Evolutionary conservation across 2,888 invertebrate species (phyloP), one percentile per base, ranked within the genome.

Genomic region (Andrena dorsata): DNA sequence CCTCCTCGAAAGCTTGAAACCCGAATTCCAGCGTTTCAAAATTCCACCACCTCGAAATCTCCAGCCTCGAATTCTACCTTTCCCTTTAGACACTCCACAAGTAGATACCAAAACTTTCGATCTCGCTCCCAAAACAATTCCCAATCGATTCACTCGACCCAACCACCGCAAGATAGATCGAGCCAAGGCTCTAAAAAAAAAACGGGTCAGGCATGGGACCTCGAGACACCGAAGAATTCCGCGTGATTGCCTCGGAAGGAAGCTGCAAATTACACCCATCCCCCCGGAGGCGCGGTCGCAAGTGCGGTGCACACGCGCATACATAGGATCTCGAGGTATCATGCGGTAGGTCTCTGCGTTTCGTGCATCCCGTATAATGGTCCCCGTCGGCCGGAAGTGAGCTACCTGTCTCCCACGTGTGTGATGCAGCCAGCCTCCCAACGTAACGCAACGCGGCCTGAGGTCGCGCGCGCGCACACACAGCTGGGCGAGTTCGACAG

Each of bases 401-500:
- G 90, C 92, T 92, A 92, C 92, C 92, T 93, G 92, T 93, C 93
- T 93, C 93, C 92, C 93, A 93, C 93, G 93, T 93, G 90, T 89
- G 90, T 88, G 90, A 89, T 90, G 90, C 92, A 92, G 92, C 92
- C 90, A 92, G 92, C 92, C 90, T 92, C 93, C 90, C 83, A 63
- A 82, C 84, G 82, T 84, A 68, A 72, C 66, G 82, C 80, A 60
- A 82, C 79, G 66, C 74, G 56, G 56, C 13, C 7, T 49, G 65
- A 65, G 65, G 76, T 65, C 79, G 65, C 51, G 56, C 79, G 68
- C 69, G 63, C 30, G 8, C 35, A 0, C 68, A 69, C 78, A 64
- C 78, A 47, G 30, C 30, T 49, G 64, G 3, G 53, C 53, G 23
- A 26, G 23, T 26, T 23, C 23, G 56, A 56, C 56, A 56, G 51